Conservation (phyloP, 2,888 invertebrate species). For the Dinocampus coccinellae region DNA sequence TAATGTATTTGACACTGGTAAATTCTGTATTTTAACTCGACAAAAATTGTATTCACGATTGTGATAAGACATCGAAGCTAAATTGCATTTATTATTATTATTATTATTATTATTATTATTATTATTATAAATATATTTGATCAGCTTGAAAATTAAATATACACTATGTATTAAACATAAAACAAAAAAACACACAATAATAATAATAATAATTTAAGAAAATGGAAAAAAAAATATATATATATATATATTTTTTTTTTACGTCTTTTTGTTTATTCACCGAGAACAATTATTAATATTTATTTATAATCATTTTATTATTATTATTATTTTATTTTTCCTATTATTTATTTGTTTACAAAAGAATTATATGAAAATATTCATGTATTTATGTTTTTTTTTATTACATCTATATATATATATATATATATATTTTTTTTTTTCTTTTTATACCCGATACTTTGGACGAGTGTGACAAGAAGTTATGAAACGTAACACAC, state of each 20-base stretch:
- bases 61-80: conserved; percentile 9
- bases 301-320: not conserved
- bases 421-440: not conserved
- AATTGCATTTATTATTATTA: too few species aligned
- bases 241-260: not conserved
- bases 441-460: not conserved
- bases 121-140: too few species aligned
- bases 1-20: not conserved
- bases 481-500: conserved; percentile 51
- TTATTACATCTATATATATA: not conserved
- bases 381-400: not conserved
- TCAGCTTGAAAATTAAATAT: not conserved
- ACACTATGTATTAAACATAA: not conserved
- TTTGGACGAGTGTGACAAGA: conserved; percentile 9
- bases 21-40: conserved; percentile 6
- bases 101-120: too few species aligned
- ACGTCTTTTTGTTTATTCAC: not conserved
- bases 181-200: not conserved
- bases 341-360: not conserved
- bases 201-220: too few species aligned
- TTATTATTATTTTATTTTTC: too few species aligned
- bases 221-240: not conserved
- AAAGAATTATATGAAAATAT: not conserved
- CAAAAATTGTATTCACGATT: conserved; percentile 19
- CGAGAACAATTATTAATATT: not conserved